Evolutionary conservation across 1,140 invertebrate genomes (phyloP), one percentile per base, ranked within the genome.

Genomic region (Archivesica marissinica): DNA sequence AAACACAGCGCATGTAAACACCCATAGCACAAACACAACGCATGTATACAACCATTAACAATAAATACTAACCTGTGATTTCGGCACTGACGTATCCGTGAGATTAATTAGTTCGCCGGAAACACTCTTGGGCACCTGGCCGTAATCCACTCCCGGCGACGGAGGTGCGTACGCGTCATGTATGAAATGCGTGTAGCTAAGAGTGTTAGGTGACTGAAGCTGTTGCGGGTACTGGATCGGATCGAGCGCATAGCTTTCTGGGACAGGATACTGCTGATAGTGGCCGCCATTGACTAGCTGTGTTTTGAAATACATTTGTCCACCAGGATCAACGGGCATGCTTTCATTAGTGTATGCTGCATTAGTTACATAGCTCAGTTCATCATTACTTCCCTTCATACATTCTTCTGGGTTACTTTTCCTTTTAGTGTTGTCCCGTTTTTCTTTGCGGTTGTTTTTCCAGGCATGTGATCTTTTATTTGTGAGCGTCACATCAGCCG

Each of bases 141-240:
- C 11, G 25, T 20, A 72, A 3, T 2, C 39, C n/a, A 38, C 68
- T 33, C 33, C 68, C n/a, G 13, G 3, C 1, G 39, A 0, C 2
- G 68, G 68, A 30, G 68, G 68, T 33, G 68, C 41, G n/a, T 28
- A 72, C 0, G 44, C 41, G 15, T 72, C 68, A 41, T 72, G 68
- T 11, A 72, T 30, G 23, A 72, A 72, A 15, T 50, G 28, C 1
- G 68, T 72, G 15, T 72, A 72, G 1, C 17, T 13, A 15, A 44
- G 68, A 11, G 39, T 30, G 11, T 11, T 33, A 30, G 68, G 50
- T 2, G 20, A 64, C 15, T 64, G 13, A 25, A 1, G 33, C 28
- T 50, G 41, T 30, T 72, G 39, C 6, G 20, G 52, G 25, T 64
- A 64, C 23, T 6, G 23, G n/a, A 15, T 20, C 25, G n/a, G 41